A percentile compares a stretch with the other conserved stretches of the same genome.
phyloP scores from a whole-genome alignment of 2,797 vertebrate species.

The Poecilia velifera region DNA sequence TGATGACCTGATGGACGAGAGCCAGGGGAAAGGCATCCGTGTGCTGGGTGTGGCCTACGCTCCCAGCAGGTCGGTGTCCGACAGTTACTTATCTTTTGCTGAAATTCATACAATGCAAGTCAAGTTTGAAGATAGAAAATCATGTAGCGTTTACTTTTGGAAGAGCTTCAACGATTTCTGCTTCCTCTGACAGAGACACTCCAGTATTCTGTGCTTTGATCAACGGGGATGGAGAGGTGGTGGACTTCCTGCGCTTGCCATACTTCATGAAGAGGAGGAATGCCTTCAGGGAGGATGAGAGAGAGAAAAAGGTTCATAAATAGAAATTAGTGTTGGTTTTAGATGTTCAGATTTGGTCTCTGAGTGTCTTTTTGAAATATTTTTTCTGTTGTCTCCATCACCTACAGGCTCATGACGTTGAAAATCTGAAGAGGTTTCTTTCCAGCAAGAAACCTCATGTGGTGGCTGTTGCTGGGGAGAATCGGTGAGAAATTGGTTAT shows the following conservation, averaged over 20 bases:
- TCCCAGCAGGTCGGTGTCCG: slow-evolving; percentile 85
- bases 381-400: slow-evolving; percentile 17
- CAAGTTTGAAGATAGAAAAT: neutral
- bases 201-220: slow-evolving; percentile 96
- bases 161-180: neutral
- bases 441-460: slow-evolving; percentile 97
- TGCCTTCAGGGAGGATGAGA: slow-evolving; percentile 94
- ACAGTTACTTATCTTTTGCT: neutral
- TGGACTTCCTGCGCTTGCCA: slow-evolving; percentile 94
- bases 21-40: slow-evolving; percentile 94
- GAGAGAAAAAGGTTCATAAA: slow-evolving; percentile 91
- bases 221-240: slow-evolving; percentile 97
- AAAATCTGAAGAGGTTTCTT: slow-evolving; percentile 95
- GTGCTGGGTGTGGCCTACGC: slow-evolving; percentile 95
- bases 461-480: slow-evolving; percentile 95
- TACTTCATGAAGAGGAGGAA: slow-evolving; percentile 97
- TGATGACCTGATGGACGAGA: slow-evolving; percentile 98
- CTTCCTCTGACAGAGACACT: slow-evolving; percentile 86
- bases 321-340: neutral
- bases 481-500: slow-evolving; percentile 80
- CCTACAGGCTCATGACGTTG: slow-evolving; percentile 86
- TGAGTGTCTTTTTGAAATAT: neutral
- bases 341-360: neutral
- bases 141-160: neutral
- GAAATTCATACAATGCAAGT: neutral